Evolutionary conservation across 2,113 vertebrate species (phyloP).

Genomic region (Danionella cerebrum): DNA sequence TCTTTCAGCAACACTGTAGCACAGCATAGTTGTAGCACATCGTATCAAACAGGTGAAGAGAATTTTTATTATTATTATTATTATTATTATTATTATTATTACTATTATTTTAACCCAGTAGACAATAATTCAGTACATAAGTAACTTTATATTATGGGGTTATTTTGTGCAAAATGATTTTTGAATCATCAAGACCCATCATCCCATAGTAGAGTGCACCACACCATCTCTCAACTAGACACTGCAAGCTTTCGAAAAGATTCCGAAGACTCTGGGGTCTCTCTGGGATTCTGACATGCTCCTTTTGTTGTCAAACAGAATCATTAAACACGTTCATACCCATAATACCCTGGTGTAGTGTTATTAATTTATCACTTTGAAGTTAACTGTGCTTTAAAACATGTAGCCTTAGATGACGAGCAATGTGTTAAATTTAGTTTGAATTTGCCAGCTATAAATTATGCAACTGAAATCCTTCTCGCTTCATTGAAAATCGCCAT

Average conservation of each 20-base stretch:
- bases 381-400: conserved; percentile 47
- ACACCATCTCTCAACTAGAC: neutral
- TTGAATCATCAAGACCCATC: neutral
- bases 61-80: too few species aligned
- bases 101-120: too few species aligned
- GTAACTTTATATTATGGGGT: neutral
- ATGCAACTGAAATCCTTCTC: conserved; percentile 57
- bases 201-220: neutral
- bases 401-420: conserved; percentile 58
- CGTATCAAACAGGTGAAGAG: too few species aligned
- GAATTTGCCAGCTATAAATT: conserved; percentile 71
- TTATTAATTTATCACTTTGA: conserved; percentile 69
- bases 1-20: too few species aligned
- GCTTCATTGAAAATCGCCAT: conserved; percentile 14
- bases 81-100: too few species aligned
- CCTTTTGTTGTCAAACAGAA: conserved; percentile 74
- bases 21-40: too few species aligned
- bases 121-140: too few species aligned
- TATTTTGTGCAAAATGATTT: neutral
- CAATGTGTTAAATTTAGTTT: conserved; percentile 71
- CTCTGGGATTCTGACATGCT: conserved; percentile 56
- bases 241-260: neutral
- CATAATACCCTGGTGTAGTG: conserved; percentile 58
- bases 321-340: conserved; percentile 69
- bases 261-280: conserved; percentile 25